These are phyloP conservation scores for Phoebastria nigripes DNA, from an alignment of 2,797 vertebrate species.

Conservation along the genomic window DNA sequence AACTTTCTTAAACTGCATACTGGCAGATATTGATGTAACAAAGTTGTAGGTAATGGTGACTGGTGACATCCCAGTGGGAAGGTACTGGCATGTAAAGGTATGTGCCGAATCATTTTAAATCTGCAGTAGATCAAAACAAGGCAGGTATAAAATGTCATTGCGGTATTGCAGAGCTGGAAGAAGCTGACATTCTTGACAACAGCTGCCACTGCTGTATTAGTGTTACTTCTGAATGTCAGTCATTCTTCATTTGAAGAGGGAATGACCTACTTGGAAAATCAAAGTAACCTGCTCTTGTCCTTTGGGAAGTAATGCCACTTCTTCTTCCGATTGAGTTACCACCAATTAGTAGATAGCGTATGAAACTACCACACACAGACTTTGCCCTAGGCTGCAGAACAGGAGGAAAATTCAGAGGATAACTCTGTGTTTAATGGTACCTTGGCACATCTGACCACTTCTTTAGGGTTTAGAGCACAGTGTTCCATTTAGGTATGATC, in stretches of 20 bases:
- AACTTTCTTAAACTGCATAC: background rate
- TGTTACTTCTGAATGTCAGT: background rate
- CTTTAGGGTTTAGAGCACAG: background rate
- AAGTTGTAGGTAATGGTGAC: background rate
- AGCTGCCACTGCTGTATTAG: background rate
- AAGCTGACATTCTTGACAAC: constrained; percentile 2
- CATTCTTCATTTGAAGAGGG: background rate
- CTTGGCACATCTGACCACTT: background rate
- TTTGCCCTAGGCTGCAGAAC: background rate
- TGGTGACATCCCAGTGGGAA: background rate
- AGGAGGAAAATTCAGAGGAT: background rate
- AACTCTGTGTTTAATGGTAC: background rate
- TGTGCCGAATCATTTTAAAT: background rate
- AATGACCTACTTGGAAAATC: constrained; percentile 3
- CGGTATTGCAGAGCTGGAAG: background rate
- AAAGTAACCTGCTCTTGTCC: background rate
- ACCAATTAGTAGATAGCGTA: background rate
- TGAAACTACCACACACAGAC: background rate
- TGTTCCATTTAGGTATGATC: background rate
- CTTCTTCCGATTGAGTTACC: background rate
- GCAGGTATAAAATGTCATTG: background rate
- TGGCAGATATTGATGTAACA: background rate
- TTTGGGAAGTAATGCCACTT: background rate
- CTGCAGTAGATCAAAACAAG: background rate
- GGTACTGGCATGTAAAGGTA: background rate